Base-by-base conservation (phyloP, 2,888 invertebrate species). In the Tetranychus piercei region DNA sequence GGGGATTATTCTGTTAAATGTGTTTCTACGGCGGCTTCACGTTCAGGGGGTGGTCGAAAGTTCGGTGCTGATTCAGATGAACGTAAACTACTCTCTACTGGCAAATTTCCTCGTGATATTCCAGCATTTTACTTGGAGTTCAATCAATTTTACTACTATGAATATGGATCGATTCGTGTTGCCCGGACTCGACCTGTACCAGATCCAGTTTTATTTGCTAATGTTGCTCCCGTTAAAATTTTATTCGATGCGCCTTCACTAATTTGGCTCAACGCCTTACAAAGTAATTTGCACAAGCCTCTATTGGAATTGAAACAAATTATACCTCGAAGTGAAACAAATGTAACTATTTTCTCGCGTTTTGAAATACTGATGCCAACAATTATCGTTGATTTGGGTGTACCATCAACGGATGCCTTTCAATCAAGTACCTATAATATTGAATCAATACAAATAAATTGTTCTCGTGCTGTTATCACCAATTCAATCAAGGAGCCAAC, bases 71-170 rank as follows among this genome's bases (percentile, higher is more conserved):
- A 71, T 18, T 20, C 23, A 20, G 73, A 73, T 65, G 20, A 75
- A 43, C 15, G 45, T n/a, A 74, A 74, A 44, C 72, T 76, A 23
- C n/a, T 76, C 18, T 45, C 72, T 15, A 45, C 75, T 77, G 89
- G 91, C 79, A 88, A 89, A 44, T 85, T 95, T 78, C 96, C 96
- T 1, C 89, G 90, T 11, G 94, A 94, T 81, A 89, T 92, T 79
- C 90, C 92, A 22, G 88, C 94, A 44, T 81, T 97, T n/a, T 96
- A 97, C 83, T 90, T 94, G 0, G 97, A 99, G 82, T 90, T 94
- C 78, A 94, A 94, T 0, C 92, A 92, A 82, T 97, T 93, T 83
- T 84, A 82, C 79, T 97, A 96, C 82, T 95, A 95, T 81, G 92
- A 91, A 71, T 23, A 11, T 64, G 92, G 92, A 80, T 87, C 73